Base-by-base conservation (phyloP, 1,140 invertebrate species). In the Alviniconcha marisindica region DNA sequence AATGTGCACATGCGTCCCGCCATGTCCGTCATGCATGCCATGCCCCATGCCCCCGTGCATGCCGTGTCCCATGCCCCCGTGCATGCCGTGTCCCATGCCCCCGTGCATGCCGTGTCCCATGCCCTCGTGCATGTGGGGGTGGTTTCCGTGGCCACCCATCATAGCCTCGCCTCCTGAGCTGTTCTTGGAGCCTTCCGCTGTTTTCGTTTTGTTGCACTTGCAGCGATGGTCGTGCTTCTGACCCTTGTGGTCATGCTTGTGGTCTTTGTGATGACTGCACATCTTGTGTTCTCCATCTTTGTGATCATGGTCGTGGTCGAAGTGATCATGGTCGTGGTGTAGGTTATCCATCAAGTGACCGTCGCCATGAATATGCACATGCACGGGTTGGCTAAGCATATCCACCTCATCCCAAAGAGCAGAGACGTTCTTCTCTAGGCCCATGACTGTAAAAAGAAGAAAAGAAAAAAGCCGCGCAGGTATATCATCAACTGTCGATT, bases 291-390 rank as follows among this genome's bases (percentile, higher is more conserved):
- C n/a, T n/a, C n/a, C n/a, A n/a, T n/a, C n/a, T n/a, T n/a, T n/a
- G n/a, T n/a, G n/a, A 40, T 51, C 42, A 21, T 76, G 0, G 40
- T 54, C 73, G n/a, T n/a, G n/a, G n/a, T n/a, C n/a, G 1, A 48
- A 7, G 15, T 80, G n/a, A 0, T 66, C 33, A 38, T 44, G 51
- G n/a, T 69, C 15, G 14, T 66, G 36, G 56, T 80, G 5, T 36
- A 42, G 54, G 36, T 66, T 31, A 21, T 42, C 42, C 42, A 76
- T 76, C 54, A 80, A 36, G 78, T 60, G 60, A 80, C 71, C 71
- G n/a, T 60, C 71, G 33, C 81, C 71, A 71, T 82, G 81, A 33
- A 82, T 56, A 51, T 82, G 81, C 63, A 82, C 71, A 51, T 76
- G 51, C 36, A 82, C 69, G 38, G 71, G 81, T 38, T 74, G 73